A percentile compares a stretch with the other conserved stretches of the same genome.
Evolutionary conservation across 2,113 vertebrate species (phyloP).

Genomic region (Pelecanus crispus): DNA sequence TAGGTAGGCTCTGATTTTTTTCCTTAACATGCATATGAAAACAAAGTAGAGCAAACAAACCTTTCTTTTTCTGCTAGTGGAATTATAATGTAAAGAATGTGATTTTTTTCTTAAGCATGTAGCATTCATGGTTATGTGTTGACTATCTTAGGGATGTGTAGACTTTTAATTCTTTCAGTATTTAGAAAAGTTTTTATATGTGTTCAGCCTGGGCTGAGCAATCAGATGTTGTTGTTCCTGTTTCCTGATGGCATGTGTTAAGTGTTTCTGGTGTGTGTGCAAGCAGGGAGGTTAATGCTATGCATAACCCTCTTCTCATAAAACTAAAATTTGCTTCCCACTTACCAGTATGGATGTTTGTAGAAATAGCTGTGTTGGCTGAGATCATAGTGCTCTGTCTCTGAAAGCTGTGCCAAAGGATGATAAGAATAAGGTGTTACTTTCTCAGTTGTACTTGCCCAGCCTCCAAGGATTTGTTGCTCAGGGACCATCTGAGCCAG

Average conservation of each 20-base stretch:
- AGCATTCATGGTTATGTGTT: neutral
- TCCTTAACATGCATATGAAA: neutral
- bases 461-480: neutral
- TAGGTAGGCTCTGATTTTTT: neutral
- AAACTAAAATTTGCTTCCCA: neutral
- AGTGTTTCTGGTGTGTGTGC: neutral
- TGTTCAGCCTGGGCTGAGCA: neutral
- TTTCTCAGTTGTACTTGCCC: neutral
- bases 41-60: neutral
- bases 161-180: neutral
- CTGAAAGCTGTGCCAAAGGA: neutral
- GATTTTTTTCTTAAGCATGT: neutral
- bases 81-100: neutral
- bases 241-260: neutral
- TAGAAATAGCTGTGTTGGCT: neutral
- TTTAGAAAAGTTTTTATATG: neutral
- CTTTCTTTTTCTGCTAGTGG: neutral
- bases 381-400: neutral
- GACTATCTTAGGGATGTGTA: neutral
- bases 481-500: neutral
- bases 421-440: neutral
- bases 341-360: neutral
- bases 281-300: neutral
- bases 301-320: neutral
- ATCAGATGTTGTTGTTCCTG: neutral